Evolutionary conservation across 1,140 invertebrate genomes (phyloP), one percentile per base, ranked within the genome.

Genomic region (Drosophila takahashii): DNA sequence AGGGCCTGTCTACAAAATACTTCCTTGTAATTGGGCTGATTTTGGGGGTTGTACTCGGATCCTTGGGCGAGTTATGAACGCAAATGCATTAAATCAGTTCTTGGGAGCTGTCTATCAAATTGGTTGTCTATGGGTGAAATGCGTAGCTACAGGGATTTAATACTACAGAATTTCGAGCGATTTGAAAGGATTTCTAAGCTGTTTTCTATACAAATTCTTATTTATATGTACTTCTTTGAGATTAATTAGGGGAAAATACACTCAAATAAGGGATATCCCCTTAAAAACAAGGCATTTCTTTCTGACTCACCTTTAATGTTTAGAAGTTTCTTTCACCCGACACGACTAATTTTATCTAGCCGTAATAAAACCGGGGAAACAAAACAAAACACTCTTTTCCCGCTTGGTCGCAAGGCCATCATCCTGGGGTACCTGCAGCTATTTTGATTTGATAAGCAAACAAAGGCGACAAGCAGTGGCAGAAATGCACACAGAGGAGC

Each of bases 1-100:
- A 45, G 34, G 42, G 53, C 39, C 52, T 78, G 70, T 79, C 16
- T 84, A 66, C 76, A 52, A 47, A 73, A 80, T 73, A 80, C 74
- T 84, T 85, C 26, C 62, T 34, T 61, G 72, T 85, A 84, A 85
- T 85, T 85, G 81, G 81, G 62, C 66, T 59, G 44, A 42, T 59
- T 62, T 22, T 22, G 34, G 13, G 29, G 45, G 47, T 34, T 39
- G 39, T 26, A 26, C 18, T 26, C 42, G 42, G 9, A 1, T 52
- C 9, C 18, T 37, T 4, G 11, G 11, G 11, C 13, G 62, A 79
- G 54, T 84, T 71, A 76, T 80, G 51, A 85, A 64, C 56, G 76
- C 27, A 64, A 65, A 69, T 77, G 65, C 71, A 83, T 79, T 22
- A 27, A 45, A 29, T n/a, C 18, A 9, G 39, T 16, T 32, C 52